Evolutionary conservation across 2,888 invertebrate species (phyloP).

Genomic region (Nysson spinosus): DNA sequence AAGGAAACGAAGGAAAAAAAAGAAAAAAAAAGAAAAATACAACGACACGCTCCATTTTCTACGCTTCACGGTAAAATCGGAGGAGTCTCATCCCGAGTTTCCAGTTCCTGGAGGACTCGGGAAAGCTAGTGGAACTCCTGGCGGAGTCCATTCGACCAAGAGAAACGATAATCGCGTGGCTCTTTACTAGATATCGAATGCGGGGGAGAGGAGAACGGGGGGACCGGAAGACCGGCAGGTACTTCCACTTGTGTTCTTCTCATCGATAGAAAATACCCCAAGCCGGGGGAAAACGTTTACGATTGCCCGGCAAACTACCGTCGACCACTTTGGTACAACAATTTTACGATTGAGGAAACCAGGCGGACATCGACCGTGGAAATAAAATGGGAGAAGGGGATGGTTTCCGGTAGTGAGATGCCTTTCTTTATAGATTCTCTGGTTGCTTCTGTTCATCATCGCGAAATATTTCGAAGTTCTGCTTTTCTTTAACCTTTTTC

Average conservation of each 20-base stretch:
- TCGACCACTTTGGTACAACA: conserved; percentile 45
- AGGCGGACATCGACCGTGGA: conserved; percentile 13
- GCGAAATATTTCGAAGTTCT: no score
- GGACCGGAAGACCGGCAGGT: conserved; percentile 4
- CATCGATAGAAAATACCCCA: conserved; percentile 38
- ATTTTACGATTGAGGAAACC: conserved; percentile 45
- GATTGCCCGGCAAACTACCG: conserved; percentile 55
- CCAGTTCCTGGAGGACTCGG: conserved; percentile 8
- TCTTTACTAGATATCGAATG: conserved; percentile 26
- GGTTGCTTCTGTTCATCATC: no score
- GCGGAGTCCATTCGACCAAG: conserved; percentile 8
- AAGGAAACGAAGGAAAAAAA: no score
- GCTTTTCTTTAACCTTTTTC: no score
- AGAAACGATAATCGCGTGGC: conserved; percentile 37
- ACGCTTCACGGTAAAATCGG: no score
- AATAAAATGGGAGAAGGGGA: conserved; percentile 17
- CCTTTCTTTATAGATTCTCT: no score
- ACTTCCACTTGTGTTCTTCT: conserved; percentile 22
- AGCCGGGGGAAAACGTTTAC: conserved; percentile 43
- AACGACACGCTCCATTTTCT: no score
- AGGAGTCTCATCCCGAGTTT: background rate
- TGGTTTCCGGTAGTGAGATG: no score
- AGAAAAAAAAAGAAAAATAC: no score
- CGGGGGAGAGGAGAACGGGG: background rate
- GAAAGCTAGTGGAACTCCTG: background rate